Evolutionary conservation across 2,797 vertebrate species (phyloP).

Genomic region (Astyanax mexicanus): DNA sequence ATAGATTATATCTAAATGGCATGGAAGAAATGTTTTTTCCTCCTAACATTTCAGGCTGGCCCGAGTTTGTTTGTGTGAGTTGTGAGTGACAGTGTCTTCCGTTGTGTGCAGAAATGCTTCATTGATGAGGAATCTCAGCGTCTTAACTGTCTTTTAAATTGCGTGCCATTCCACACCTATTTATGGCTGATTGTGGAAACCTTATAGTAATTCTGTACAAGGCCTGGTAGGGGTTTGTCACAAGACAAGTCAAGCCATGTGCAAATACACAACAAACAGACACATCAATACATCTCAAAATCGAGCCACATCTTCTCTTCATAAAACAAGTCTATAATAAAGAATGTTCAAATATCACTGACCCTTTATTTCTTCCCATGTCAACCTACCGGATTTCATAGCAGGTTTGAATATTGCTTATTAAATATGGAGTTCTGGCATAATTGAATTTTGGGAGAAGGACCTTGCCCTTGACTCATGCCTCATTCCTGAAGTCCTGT

Average conservation of each 20-base stretch:
- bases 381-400: not conserved
- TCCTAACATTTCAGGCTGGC: not conserved
- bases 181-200: slow-evolving; percentile 12
- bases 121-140: not conserved
- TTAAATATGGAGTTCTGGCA: no score
- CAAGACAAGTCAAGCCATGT: slow-evolving; percentile 50
- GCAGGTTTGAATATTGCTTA: not conserved
- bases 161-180: slow-evolving; percentile 1
- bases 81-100: not conserved
- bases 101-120: not conserved
- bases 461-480: no score
- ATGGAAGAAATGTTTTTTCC: not conserved
- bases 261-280: slow-evolving; percentile 43
- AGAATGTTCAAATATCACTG: slow-evolving; percentile 52
- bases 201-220: slow-evolving; percentile 13
- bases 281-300: slow-evolving; percentile 30
- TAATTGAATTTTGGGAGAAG: no score
- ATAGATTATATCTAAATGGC: not conserved
- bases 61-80: not conserved
- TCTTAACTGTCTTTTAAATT: not conserved
- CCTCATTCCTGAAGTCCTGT: no score
- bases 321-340: slow-evolving; percentile 55
- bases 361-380: slow-evolving; percentile 38
- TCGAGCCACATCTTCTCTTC: slow-evolving; percentile 36
- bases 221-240: slow-evolving; percentile 16